Conservation (phyloP, 2,888 invertebrate genomes). For the Caenorhabditis japonica region DNA sequence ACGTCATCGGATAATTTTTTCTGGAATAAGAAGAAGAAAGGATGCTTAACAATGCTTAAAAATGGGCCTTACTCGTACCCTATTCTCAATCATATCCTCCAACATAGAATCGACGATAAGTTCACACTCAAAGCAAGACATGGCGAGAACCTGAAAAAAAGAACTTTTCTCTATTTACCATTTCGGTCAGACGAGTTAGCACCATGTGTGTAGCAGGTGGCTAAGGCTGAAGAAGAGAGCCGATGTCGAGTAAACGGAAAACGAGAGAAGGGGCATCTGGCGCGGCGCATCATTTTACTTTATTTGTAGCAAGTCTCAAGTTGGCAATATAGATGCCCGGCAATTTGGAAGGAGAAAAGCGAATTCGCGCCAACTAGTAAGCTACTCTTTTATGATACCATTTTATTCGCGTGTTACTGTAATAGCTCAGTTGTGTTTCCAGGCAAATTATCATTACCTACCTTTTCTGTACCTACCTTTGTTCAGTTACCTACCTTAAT, state of each 20-base stretch:
- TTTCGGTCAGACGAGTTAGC: background rate
- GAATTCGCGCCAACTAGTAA: conserved; percentile 9
- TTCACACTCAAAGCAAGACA: conserved; percentile 66
- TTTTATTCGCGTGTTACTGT: background rate
- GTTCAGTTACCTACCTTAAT: too few relatives aligned
- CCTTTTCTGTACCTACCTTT: too few relatives aligned
- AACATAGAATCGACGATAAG: conserved; percentile 50
- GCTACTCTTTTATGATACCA: background rate
- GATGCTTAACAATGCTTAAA: too few relatives aligned
- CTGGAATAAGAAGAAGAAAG: too few relatives aligned
- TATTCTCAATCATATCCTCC: conserved; percentile 44
- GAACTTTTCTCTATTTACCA: background rate
- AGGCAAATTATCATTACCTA: too few relatives aligned
- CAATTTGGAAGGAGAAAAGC: background rate
- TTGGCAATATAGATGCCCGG: background rate
- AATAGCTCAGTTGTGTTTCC: background rate
- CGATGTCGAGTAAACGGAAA: too few relatives aligned
- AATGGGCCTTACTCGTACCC: conserved; percentile 44
- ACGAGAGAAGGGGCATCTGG: too few relatives aligned
- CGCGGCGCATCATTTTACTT: too few relatives aligned
- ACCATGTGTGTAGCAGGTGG: conserved; percentile 30
- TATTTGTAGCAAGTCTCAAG: too few relatives aligned
- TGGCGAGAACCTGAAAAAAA: conserved; percentile 46
- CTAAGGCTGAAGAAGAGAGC: background rate
- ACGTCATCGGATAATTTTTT: conserved; percentile 61